phyloP scores from a whole-genome alignment of 2,888 invertebrate species.

The Petrophora chlorosata region DNA sequence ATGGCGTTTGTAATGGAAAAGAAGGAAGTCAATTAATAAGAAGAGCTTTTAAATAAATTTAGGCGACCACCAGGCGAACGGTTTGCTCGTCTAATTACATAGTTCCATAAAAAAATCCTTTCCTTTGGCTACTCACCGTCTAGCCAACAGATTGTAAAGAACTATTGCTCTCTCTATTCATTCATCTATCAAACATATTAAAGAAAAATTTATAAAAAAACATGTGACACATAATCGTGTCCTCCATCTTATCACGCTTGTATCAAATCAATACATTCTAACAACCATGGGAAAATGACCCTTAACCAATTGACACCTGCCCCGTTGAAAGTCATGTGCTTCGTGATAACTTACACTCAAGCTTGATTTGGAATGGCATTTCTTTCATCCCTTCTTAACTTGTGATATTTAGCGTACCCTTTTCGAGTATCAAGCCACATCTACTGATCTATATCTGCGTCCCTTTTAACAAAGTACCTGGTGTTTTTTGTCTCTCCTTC shows the following conservation, averaged over 20 bases:
- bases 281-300: constrained; percentile 11
- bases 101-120: too few relatives aligned
- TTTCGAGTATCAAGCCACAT: constrained; percentile 32
- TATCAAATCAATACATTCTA: constrained; percentile 4
- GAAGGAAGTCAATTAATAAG: too few relatives aligned
- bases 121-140: too few relatives aligned
- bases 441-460: constrained; percentile 46
- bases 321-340: constrained; percentile 17
- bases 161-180: too few relatives aligned
- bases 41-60: too few relatives aligned
- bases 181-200: too few relatives aligned
- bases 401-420: constrained; percentile 37
- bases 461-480: constrained; percentile 59
- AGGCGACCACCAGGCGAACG: too few relatives aligned
- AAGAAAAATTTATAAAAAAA: too few relatives aligned
- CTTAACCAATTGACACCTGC: constrained; percentile 33
- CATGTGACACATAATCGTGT: too few relatives aligned
- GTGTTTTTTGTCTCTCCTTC: constrained; percentile 74
- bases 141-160: too few relatives aligned
- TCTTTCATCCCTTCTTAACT: constrained; percentile 17
- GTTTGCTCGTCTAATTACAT: too few relatives aligned
- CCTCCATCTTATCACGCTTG: background rate
- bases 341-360: constrained; percentile 9
- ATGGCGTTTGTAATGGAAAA: too few relatives aligned
- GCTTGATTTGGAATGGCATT: background rate